These are phyloP conservation scores for Nomada flava DNA, from an alignment of 2,888 invertebrate species.

Conservation along the genomic window DNA sequence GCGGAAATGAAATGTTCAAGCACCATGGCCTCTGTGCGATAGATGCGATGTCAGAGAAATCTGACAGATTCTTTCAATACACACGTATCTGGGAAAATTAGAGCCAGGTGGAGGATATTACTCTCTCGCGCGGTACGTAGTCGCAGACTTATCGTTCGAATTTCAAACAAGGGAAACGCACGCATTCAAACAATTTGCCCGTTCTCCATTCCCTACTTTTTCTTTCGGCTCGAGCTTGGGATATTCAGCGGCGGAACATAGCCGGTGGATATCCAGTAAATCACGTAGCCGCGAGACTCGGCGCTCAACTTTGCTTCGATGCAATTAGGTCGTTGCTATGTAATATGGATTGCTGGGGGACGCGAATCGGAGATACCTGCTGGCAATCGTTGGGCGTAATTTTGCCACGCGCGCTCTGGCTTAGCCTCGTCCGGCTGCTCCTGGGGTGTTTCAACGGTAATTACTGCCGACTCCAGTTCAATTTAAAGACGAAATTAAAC, in stretches of 20 bases:
- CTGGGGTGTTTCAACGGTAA: neutral
- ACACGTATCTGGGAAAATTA: conserved; percentile 1
- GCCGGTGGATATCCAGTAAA: conserved; percentile 39
- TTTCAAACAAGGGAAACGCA: conserved; percentile 48
- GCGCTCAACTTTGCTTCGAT: conserved; percentile 33
- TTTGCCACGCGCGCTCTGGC: neutral
- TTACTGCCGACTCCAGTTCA: neutral
- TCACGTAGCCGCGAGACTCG: conserved; percentile 31
- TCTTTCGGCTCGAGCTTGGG: neutral
- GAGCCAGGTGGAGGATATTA: too few species aligned
- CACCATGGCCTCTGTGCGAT: conserved; percentile 24
- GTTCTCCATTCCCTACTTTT: neutral
- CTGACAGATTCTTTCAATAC: neutral
- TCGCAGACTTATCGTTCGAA: conserved; percentile 53
- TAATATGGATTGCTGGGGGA: conserved; percentile 18
- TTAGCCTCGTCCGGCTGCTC: neutral
- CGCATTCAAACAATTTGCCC: neutral
- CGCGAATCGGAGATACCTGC: neutral
- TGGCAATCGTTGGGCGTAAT: neutral
- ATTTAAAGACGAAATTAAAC: conserved; percentile 19
- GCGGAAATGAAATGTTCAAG: conserved; percentile 67
- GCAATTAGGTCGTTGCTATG: conserved; percentile 42
- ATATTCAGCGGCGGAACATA: conserved; percentile 26
- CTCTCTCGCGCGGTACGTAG: conserved; percentile 34
- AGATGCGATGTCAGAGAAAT: conserved; percentile 37